Conservation (phyloP, 1,140 invertebrate species). For the Bradynema listronoti region DNA sequence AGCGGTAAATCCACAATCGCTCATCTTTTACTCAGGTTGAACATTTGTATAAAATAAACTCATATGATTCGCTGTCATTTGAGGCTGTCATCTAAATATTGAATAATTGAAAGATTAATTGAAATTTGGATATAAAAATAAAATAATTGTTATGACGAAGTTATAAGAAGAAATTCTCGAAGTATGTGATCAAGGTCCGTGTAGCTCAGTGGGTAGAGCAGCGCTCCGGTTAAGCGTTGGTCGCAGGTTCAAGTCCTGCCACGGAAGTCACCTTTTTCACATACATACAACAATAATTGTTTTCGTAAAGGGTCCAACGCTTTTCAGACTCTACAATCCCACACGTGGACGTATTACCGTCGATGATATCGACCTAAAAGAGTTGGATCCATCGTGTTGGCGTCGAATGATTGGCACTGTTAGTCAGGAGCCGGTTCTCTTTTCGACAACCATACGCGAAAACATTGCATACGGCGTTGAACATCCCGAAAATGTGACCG, state of each 20-base stretch:
- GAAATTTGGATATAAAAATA: too few species aligned
- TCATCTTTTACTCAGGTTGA: conserved; percentile 58
- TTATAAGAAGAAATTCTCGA: too few species aligned
- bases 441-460: conserved; percentile 58
- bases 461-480: conserved; percentile 61
- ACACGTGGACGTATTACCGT: conserved; percentile 50
- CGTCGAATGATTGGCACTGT: conserved; percentile 44
- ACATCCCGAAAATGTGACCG: conserved; percentile 53
- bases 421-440: conserved; percentile 61
- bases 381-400: conserved; percentile 59
- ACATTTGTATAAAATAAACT: not conserved
- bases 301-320: too few species aligned
- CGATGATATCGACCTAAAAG: conserved; percentile 59
- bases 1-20: conserved; percentile 63
- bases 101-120: not conserved
- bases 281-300: too few species aligned
- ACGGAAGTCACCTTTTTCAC: too few species aligned
- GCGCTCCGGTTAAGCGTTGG: too few species aligned
- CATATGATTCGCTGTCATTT: not conserved
- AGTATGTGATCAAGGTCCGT: too few species aligned
- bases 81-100: not conserved
- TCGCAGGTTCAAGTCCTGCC: too few species aligned
- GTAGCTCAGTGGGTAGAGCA: too few species aligned
- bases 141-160: too few species aligned
- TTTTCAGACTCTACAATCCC: conserved; percentile 50